Conservation (phyloP, 2,888 invertebrate genomes). For the Dasypolia templi region DNA sequence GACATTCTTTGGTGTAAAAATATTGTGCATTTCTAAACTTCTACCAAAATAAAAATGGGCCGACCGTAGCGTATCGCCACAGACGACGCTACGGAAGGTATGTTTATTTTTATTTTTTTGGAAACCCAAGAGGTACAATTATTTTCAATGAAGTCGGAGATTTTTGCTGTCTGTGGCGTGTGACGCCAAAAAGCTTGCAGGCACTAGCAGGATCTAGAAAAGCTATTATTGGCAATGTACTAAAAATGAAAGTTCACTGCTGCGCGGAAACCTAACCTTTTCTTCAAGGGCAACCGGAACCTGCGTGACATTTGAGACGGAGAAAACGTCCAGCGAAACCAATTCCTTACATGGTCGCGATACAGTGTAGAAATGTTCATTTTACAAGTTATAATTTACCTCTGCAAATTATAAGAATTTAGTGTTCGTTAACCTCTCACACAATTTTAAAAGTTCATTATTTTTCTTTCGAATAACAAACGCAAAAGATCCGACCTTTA, state of each 20-base stretch:
- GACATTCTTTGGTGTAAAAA: no score
- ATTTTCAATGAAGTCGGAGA: no score
- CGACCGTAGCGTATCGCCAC: no score
- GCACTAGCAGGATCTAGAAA: background rate
- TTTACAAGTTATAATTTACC: background rate
- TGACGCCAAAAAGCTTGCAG: background rate
- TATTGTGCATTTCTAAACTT: no score
- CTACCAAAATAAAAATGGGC: no score
- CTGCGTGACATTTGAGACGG: constrained; percentile 28
- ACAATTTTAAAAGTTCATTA: background rate
- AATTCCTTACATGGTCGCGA: background rate
- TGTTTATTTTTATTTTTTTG: no score
- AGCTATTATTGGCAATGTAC: background rate
- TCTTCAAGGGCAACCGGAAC: constrained; percentile 32
- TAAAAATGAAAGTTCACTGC: constrained; percentile 52
- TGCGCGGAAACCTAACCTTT: constrained; percentile 32
- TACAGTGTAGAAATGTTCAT: no score
- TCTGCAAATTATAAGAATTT: background rate
- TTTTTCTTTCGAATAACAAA: background rate
- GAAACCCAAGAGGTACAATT: no score
- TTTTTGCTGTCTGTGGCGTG: no score
- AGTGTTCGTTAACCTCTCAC: background rate
- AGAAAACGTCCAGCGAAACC: constrained; percentile 37
- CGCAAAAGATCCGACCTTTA: background rate
- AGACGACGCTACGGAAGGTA: no score